These are phyloP conservation scores for Sceliomorpha sp. DNA, from an alignment of 2,888 invertebrate species.

Conservation along the genomic window DNA sequence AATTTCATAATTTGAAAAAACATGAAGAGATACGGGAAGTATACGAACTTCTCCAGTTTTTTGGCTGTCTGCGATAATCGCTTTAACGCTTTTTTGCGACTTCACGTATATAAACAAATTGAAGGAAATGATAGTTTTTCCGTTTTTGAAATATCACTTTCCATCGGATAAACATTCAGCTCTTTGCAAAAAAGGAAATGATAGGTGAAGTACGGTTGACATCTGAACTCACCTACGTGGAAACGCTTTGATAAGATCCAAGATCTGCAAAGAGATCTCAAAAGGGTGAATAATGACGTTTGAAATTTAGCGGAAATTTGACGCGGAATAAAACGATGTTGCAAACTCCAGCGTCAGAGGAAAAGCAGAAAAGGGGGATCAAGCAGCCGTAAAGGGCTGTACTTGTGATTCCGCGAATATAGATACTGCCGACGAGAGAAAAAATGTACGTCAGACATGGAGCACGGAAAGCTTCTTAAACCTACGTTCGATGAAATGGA, in stretches of 20 bases:
- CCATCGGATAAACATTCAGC: constrained; percentile 9
- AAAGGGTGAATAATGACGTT: constrained; percentile 79
- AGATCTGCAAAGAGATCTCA: constrained; percentile 68
- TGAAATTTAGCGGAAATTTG: constrained; percentile 78
- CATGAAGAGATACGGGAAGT: no score
- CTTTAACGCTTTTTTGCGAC: no score
- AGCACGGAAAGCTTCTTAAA: constrained; percentile 60
- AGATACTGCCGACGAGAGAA: constrained; percentile 20
- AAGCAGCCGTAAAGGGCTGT: constrained; percentile 52
- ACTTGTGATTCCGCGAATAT: constrained; percentile 53
- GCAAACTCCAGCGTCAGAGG: constrained; percentile 58
- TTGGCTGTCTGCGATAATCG: no score
- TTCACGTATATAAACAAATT: no score
- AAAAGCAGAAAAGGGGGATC: constrained; percentile 60
- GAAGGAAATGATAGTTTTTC: background rate
- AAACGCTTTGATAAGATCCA: constrained; percentile 66
- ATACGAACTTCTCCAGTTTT: no score
- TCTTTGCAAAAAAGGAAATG: constrained; percentile 13
- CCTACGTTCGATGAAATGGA: constrained; percentile 74
- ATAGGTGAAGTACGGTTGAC: constrained; percentile 55
- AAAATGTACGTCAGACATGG: constrained; percentile 40
- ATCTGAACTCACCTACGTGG: constrained; percentile 65
- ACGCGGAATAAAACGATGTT: constrained; percentile 77
- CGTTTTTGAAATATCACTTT: background rate
- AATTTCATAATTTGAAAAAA: no score